Base-by-base conservation (phyloP, 2,888 invertebrate genomes). In the Clitarchus hookeri region DNA sequence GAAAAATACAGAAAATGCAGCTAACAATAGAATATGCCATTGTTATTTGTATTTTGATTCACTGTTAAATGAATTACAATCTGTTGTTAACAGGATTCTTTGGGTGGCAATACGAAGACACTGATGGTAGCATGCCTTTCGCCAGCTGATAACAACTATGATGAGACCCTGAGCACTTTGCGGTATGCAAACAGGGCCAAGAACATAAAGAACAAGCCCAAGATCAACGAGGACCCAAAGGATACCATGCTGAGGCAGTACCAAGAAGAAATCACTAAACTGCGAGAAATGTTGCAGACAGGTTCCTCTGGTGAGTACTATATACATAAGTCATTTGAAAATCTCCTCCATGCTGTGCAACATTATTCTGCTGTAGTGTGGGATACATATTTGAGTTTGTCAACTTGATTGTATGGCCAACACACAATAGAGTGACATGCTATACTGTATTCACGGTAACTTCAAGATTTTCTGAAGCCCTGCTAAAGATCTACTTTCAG, bases 201-300 rank as follows among this genome's bases (percentile, higher is more conserved):
- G 91, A 97, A 96, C 90, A 97, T 97, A 88, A 95, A 96, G 90
- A 97, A 97, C 91, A 95, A 95, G 89, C 97, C 97, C 0, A 94
- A 94, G 90, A 95, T 97, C 36, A 97, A 97, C 91, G 97, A 98
- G 91, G 97, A 98, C 91, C 97, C 97, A 0, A 97, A 98, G 91
- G 98, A 98, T 90, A 96, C 98, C 0, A 93, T 97, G 90, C 91
- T 98, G 16, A 91, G 96, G 16, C 95, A 97, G 90, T 98, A 97
- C 90, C 97, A 97, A 90, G 94, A 96, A 88, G 97, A 98, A 91
- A 96, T 98, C 85, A 92, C 95, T 84, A 93, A 95, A 89, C 92
- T 98, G 27, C 94, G 94, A 88, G 91, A 92, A 84, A 90, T 95
- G 83, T 90, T 95, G n/a, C 92, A 93, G 87, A 89, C 89, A 36